Evolutionary conservation across 30 jellyfish, hydroid and myxozoan genomes (phyloP).

Genomic region (Aurelia aurita): DNA sequence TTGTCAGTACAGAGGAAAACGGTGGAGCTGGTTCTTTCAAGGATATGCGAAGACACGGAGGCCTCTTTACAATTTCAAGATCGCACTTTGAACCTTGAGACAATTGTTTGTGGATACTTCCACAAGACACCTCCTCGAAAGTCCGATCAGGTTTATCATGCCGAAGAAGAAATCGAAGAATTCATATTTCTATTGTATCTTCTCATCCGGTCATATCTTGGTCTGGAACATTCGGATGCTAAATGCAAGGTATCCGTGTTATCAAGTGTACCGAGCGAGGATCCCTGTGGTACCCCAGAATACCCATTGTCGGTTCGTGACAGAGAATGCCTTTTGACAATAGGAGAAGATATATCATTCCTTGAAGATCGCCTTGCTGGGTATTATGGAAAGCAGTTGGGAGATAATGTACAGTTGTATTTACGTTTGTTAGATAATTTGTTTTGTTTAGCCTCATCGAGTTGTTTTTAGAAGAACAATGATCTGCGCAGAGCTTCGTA

Average conservation of each 20-base stretch:
- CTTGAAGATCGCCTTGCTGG: conserved; percentile 35
- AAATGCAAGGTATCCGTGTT: not conserved
- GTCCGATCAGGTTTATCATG: not conserved
- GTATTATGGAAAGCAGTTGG: conserved; percentile 1
- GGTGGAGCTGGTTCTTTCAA: conserved; percentile 25
- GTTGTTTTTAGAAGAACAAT: no score
- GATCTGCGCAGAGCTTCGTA: no score
- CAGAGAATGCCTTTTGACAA: conserved; percentile 31
- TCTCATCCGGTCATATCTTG: conserved; percentile 38
- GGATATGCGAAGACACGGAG: conserved; percentile 24
- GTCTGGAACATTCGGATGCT: not conserved
- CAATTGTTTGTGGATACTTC: conserved; percentile 20
- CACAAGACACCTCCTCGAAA: conserved; percentile 25
- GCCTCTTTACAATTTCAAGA: conserved; percentile 1
- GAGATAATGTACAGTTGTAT: not conserved
- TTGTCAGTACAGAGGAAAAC: conserved; percentile 35
- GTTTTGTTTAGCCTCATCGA: not conserved
- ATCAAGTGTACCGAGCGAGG: conserved; percentile 11
- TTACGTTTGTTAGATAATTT: not conserved
- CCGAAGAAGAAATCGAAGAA: conserved; percentile 32
- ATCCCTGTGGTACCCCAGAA: not conserved
- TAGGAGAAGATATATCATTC: conserved; percentile 9
- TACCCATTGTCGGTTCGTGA: conserved; percentile 5
- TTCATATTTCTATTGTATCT: conserved; percentile 21
- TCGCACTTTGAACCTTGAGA: conserved; percentile 13